A percentile compares a stretch with the other conserved stretches of the same genome.
Conservation (phyloP, 1,140 invertebrate genomes). For the Platorchestia sp. region DNA sequence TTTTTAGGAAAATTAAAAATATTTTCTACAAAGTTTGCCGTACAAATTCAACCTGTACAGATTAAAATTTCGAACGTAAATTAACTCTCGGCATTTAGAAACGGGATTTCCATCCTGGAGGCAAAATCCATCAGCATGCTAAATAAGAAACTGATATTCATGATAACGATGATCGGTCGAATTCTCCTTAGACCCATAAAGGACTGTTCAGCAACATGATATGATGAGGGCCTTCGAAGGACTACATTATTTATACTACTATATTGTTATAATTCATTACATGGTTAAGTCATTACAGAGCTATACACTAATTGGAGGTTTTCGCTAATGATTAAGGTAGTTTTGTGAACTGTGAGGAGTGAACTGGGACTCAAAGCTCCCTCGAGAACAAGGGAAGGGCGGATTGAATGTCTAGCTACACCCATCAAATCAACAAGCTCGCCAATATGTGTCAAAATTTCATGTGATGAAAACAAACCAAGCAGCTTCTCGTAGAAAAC, state of each 20-base stretch:
- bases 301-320: constrained; percentile 54
- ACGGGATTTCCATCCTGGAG: not conserved
- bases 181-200: constrained; percentile 52
- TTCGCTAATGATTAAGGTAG: constrained; percentile 35
- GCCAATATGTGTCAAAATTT: not conserved
- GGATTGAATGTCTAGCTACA: constrained; percentile 49
- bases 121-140: not conserved
- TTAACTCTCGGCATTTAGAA: not conserved
- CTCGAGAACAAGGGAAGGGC: constrained; percentile 37
- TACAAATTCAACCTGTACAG: not conserved
- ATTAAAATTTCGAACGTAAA: not conserved
- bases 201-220: constrained; percentile 51
- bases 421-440: constrained; percentile 16
- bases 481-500: not conserved
- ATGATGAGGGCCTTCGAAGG: constrained; percentile 47
- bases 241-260: constrained; percentile 52
- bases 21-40: not conserved
- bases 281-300: constrained; percentile 50
- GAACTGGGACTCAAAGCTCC: constrained; percentile 43
- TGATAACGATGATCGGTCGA: constrained; percentile 38
- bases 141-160: constrained; percentile 6
- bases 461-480: not conserved
- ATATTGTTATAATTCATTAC: constrained; percentile 55
- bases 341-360: constrained; percentile 48
- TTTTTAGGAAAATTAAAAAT: not conserved